Evolutionary conservation across 2,113 vertebrate genomes (phyloP), one percentile per base, ranked within the genome.

Genomic region (Saccopteryx bilineata): DNA sequence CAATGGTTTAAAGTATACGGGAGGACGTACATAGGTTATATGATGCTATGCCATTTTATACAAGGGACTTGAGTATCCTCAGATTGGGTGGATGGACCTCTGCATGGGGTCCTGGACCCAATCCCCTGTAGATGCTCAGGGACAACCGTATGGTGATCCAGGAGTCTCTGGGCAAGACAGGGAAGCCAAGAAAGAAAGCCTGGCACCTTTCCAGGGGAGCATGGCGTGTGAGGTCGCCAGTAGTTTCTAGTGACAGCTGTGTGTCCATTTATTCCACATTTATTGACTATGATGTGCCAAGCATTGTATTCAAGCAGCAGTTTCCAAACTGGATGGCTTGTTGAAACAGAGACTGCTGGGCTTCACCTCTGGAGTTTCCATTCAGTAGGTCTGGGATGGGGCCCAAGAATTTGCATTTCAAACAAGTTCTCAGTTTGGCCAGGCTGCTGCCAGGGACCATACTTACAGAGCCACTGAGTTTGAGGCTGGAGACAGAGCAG

Each of bases 241-340:
- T 54, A 63, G 94, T 48, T 78, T 54, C 81, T 48, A 66, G 84
- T 21, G 68, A 61, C 3, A 60, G 24, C 48, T 33, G 5, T 26
- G 15, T 4, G 5, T 18, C 50, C 33, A 5, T 28, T 78, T 33
- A 28, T 33, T 15, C 21, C 28, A 13, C 1, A 1, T 9, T 28
- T 56, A 18, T 0, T 23, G 74, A 61, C 10, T 24, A 48, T 1
- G 0, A 2, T 13, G 17, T 13, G 17, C 52, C 58, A n/a, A 66
- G 50, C 39, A 11, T 9, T 33, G 2, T 14, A 39, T 46, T 52
- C 56, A 28, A 65, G 6, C 39, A 18, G 48, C 19, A 3, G 21
- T 31, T 54, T 28, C 87, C 26, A 9, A 60, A 71, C 52, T 66
- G 28, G 63, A 68, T 0, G 2, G 24, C 50, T 58, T 39, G 0